Base-by-base conservation (phyloP, 2,888 invertebrate species). In the Busseola fusca region DNA sequence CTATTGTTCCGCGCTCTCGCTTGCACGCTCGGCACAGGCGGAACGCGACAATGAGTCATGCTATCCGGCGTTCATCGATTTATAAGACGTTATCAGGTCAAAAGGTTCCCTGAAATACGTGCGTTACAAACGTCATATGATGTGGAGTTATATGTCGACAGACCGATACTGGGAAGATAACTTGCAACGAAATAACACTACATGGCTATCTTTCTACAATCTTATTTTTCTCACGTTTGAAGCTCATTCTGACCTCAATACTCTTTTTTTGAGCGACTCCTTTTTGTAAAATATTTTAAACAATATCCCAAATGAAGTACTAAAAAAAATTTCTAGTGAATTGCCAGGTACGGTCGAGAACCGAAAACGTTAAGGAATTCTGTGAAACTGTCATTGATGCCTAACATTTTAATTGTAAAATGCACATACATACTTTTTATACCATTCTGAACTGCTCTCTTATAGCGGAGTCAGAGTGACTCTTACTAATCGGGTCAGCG, bases 121-220 rank as follows among this genome's bases (percentile, higher is more conserved):
- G 18, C 21, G 5, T 34, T 54, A 52, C 30, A 18, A 27, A 60
- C 70, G 56, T 21, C 52, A 34, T 45, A 54, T 1, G 25, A 21
- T 18, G 25, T 10, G 45, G 21, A 59, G 42, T 21, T 37, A 52
- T 6, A 58, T 21, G 12, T 30, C 50, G 45, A 48, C 21, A 30
- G 16, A 37, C 37, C 27, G 58, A 57, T 56, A 37, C 21, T 65
- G n/a, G 50, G 30, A 71, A 48, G 27, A 56, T 60, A 10, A 66
- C 34, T 73, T 50, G 57, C 58, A 79, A 60, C 63, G n/a, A 72
- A 65, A 65, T 69, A 18, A 65, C 50, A 70, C 64, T 74, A 72
- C 42, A 63, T 50, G 67, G 62, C 67, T 72, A 56, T 59, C 18
- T 42, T 50, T 48, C 48, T 54, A 50, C 40, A 25, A 69, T 70